Conservation (phyloP, 2,797 vertebrate species). For the Austrolebias charrua region DNA sequence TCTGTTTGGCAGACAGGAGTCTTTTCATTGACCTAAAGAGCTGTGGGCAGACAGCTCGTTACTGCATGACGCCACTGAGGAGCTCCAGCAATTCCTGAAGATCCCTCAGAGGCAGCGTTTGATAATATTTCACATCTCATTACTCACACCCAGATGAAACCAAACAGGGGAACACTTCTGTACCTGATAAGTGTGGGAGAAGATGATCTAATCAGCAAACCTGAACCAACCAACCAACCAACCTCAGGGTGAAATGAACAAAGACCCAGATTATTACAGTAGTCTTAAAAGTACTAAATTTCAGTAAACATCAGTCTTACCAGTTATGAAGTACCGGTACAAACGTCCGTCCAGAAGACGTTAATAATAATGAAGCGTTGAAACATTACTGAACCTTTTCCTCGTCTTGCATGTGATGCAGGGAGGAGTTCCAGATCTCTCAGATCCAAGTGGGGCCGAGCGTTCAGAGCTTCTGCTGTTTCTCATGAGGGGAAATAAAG, state of each 20-base stretch:
- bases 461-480: constrained; percentile 59
- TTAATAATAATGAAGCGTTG: constrained; percentile 30
- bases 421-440: constrained; percentile 64
- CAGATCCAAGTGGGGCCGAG: constrained; percentile 27
- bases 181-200: too few species aligned
- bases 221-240: background rate
- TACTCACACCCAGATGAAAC: background rate
- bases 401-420: constrained; percentile 62
- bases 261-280: constrained; percentile 3
- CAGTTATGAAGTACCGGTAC: constrained; percentile 32
- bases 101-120: constrained; percentile 5
- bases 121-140: too few species aligned
- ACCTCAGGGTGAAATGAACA: background rate
- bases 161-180: background rate
- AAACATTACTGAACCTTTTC: constrained; percentile 35
- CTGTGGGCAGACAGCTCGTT: constrained; percentile 32
- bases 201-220: background rate
- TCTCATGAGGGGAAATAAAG: constrained; percentile 33
- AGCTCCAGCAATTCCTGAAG: background rate
- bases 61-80: constrained; percentile 31
- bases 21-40: constrained; percentile 50
- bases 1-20: constrained; percentile 53
- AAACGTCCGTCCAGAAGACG: constrained; percentile 57
- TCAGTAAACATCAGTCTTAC: constrained; percentile 39
- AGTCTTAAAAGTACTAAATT: background rate